phyloP scores from a whole-genome alignment of 2,113 vertebrate genomes.

The Odontesthes bonariensis region DNA sequence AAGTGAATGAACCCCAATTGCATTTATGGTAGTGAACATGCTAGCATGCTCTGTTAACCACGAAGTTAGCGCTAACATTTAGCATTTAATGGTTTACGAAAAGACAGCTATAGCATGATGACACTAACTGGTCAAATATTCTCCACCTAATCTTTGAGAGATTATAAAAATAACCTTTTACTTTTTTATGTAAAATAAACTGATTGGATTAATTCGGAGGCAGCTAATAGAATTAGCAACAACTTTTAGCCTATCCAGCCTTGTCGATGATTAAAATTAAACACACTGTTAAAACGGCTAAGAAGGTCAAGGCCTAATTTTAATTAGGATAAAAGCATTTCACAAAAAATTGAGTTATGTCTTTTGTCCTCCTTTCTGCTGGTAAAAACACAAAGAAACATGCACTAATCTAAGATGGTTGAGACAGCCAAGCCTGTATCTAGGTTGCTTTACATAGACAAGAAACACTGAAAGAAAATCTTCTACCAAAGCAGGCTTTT shows the following conservation, averaged over 20 bases:
- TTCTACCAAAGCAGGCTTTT: constrained; percentile 16
- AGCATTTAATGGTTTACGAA: constrained; percentile 35
- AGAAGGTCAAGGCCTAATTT: not conserved
- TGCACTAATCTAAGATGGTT: constrained; percentile 65
- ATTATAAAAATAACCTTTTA: not conserved
- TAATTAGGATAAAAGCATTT: not conserved
- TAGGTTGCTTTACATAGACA: constrained; percentile 54
- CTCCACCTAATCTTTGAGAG: constrained; percentile 11
- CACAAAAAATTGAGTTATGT: not conserved
- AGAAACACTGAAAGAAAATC: constrained; percentile 51
- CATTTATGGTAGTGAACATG: constrained; percentile 17
- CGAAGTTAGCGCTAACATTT: constrained; percentile 42
- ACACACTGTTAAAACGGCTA: not conserved
- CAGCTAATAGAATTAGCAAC: constrained; percentile 26
- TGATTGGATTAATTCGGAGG: not conserved
- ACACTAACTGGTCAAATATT: constrained; percentile 19
- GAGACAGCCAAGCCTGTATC: constrained; percentile 69
- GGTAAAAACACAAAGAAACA: constrained; percentile 57
- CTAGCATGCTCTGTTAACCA: constrained; percentile 53
- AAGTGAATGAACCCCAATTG: constrained; percentile 10
- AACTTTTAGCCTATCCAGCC: not conserved
- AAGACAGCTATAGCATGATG: constrained; percentile 48
- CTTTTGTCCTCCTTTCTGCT: not conserved
- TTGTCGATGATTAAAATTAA: constrained; percentile 21
- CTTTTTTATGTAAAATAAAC: not conserved